phyloP scores from a whole-genome alignment of 2,113 vertebrate genomes.

The Tympanuchus pallidicinctus region DNA sequence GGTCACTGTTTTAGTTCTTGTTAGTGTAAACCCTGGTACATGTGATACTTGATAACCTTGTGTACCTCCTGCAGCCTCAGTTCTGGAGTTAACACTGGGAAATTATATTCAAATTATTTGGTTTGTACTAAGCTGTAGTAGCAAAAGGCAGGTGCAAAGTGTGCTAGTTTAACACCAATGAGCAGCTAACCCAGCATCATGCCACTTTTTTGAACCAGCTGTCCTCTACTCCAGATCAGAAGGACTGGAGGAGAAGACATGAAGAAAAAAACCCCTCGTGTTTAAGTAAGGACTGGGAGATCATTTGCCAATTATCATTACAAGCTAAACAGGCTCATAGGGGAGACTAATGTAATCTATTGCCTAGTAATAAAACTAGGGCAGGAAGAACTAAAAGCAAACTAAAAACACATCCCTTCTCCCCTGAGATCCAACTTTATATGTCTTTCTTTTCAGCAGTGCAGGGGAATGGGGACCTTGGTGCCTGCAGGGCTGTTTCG shows the following conservation, averaged over 20 bases:
- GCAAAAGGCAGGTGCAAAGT: not conserved
- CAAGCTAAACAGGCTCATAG: not conserved
- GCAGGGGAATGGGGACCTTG: not conserved
- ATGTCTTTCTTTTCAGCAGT: not conserved
- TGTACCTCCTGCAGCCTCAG: not conserved
- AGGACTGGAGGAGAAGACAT: not conserved
- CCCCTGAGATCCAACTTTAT: too few species aligned
- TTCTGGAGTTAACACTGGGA: not conserved
- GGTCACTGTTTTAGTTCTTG: not conserved
- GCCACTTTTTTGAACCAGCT: not conserved
- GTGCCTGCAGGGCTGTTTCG: not conserved
- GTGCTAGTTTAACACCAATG: not conserved
- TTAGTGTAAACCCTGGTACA: not conserved
- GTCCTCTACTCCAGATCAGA: not conserved
- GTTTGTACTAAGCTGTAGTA: not conserved
- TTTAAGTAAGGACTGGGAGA: not conserved
- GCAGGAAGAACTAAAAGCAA: not conserved
- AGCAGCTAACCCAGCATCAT: not conserved
- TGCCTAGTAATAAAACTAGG: not conserved
- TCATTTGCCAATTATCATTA: not conserved
- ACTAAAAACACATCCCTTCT: not conserved
- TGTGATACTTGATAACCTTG: fast-evolving
- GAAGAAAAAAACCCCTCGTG: not conserved
- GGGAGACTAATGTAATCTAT: not conserved
- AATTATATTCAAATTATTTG: not conserved